Conservation (phyloP, 2,113 vertebrate genomes). For the Oreochromis spilurus region DNA sequence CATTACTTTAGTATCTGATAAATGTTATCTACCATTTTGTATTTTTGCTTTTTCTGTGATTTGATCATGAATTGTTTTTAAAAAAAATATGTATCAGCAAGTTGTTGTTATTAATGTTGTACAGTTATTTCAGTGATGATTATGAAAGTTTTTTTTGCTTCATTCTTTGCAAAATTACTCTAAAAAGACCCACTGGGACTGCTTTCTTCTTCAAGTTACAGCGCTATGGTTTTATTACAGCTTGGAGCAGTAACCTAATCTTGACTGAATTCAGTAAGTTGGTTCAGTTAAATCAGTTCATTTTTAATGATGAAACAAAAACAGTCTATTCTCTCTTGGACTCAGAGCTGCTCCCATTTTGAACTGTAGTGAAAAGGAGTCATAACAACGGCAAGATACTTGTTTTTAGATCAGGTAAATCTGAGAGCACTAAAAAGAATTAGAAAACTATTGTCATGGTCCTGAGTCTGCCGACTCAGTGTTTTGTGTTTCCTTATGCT, state of each 20-base stretch:
- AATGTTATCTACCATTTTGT: background rate
- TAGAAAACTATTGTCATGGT: background rate
- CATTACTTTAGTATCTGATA: background rate
- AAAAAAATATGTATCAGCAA: background rate
- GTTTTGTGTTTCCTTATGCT: too few species aligned
- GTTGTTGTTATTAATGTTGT: background rate
- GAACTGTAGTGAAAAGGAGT: background rate
- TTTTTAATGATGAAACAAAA: background rate
- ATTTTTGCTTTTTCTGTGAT: background rate
- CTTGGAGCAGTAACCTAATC: background rate
- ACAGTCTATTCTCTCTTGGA: background rate
- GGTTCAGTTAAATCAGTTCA: rapidly evolving
- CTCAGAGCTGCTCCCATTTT: background rate
- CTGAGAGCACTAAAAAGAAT: background rate
- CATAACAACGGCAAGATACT: background rate
- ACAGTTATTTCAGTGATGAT: background rate
- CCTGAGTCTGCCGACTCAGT: too few species aligned
- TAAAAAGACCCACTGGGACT: background rate
- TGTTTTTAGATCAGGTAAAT: background rate
- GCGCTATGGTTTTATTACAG: background rate
- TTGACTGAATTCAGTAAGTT: rapidly evolving
- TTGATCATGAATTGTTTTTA: background rate
- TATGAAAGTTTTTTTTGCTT: background rate
- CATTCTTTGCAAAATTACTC: background rate
- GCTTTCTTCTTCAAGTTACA: background rate